These are phyloP conservation scores for Zootoca vivipara DNA, from an alignment of 2,113 vertebrate genomes.

Conservation along the genomic window DNA sequence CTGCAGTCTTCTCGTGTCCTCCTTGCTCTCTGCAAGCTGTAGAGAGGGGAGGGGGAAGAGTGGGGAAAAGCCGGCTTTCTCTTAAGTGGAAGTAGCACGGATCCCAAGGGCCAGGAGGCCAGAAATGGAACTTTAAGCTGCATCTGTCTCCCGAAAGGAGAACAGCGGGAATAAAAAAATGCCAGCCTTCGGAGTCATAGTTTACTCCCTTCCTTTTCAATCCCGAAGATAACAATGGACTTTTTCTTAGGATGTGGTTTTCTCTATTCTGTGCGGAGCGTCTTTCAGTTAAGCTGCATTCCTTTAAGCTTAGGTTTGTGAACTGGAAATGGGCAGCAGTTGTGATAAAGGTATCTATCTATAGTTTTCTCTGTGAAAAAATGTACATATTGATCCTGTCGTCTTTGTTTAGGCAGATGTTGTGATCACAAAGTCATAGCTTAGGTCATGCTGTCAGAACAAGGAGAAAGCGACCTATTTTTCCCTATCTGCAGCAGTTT, in stretches of 20 bases:
- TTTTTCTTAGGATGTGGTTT: constrained; percentile 72
- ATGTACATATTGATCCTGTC: constrained; percentile 18
- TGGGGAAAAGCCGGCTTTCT: constrained; percentile 59
- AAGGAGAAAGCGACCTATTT: constrained; percentile 75
- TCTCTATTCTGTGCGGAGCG: constrained; percentile 64
- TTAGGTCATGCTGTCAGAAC: constrained; percentile 69
- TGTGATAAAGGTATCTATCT: constrained; percentile 91
- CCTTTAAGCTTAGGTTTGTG: constrained; percentile 72
- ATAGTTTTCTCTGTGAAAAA: constrained; percentile 46
- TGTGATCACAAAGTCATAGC: constrained; percentile 63
- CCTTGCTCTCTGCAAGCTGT: constrained; percentile 66
- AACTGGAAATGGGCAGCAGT: constrained; percentile 93
- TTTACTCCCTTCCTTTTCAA: constrained; percentile 62
- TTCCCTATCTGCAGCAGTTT: constrained; percentile 70
- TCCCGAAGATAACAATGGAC: constrained; percentile 74
- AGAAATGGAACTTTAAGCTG: constrained; percentile 71
- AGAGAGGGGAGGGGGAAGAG: constrained; percentile 69
- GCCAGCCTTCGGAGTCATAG: constrained; percentile 69
- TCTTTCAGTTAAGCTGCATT: constrained; percentile 75
- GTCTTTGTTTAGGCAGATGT: constrained; percentile 61
- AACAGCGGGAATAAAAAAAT: constrained; percentile 68
- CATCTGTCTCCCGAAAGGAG: constrained; percentile 66
- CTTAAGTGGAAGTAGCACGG: constrained; percentile 71
- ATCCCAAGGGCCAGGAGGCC: constrained; percentile 74
- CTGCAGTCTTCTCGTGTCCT: constrained; percentile 80